These are phyloP conservation scores for Acanthoscelides obtectus DNA, from an alignment of 2,888 invertebrate genomes.

Conservation along the genomic window DNA sequence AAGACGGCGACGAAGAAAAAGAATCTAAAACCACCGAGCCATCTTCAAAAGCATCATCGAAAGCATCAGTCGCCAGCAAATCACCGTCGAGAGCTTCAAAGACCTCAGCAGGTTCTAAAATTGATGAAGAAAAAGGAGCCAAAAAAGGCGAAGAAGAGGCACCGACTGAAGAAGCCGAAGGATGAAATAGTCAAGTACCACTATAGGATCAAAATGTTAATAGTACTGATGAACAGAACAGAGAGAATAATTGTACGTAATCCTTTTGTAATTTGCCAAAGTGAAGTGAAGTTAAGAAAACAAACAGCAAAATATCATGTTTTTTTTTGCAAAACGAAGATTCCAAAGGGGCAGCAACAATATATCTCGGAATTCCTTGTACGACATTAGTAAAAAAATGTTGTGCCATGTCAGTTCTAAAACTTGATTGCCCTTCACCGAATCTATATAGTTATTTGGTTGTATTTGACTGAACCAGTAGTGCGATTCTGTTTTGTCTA, in stretches of 20 bases:
- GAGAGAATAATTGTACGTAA: not conserved
- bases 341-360: no score
- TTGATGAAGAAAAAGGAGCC: not conserved
- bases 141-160: not conserved
- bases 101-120: not conserved
- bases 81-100: not conserved
- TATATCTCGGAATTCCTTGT: no score
- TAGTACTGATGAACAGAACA: not conserved
- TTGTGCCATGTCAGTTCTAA: no score
- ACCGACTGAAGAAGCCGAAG: not conserved
- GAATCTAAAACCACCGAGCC: not conserved
- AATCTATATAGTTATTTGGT: no score
- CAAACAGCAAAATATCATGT: not conserved
- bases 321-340: no score
- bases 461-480: no score
- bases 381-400: no score
- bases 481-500: no score
- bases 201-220: not conserved
- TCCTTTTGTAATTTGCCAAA: not conserved
- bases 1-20: not conserved
- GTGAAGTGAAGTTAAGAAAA: not conserved
- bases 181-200: not conserved
- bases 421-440: no score
- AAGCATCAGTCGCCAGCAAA: not conserved
- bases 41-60: not conserved